These are phyloP conservation scores for Pseudopipra pipra DNA, from an alignment of 2,113 vertebrate genomes.

Conservation along the genomic window DNA sequence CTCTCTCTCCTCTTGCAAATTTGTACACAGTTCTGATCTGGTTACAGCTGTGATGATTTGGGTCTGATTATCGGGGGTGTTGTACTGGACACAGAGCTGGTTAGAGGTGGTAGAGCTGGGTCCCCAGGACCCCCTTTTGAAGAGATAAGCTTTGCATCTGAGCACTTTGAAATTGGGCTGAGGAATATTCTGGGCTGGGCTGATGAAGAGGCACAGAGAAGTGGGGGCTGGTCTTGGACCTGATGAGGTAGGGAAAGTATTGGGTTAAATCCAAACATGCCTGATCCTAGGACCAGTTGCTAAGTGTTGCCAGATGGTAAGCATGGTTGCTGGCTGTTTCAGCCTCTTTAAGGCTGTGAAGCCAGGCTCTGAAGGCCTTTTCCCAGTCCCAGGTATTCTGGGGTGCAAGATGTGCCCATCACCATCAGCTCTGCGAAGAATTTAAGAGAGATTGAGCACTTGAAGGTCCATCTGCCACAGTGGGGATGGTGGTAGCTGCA, in stretches of 20 bases:
- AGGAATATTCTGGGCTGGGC: neutral
- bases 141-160: neutral
- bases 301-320: neutral
- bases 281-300: neutral
- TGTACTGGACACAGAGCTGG: neutral
- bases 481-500: neutral
- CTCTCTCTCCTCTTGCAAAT: neutral
- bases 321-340: neutral
- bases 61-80: neutral
- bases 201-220: neutral
- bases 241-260: neutral
- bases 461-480: rapidly evolving
- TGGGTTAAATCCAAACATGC: neutral
- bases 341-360: neutral
- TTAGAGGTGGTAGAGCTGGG: neutral
- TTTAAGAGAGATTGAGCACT: neutral
- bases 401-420: neutral
- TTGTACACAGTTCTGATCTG: rapidly evolving
- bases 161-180: neutral
- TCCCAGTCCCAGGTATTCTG: neutral
- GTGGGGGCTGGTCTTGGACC: neutral
- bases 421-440: neutral
- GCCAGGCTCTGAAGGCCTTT: neutral
- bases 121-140: neutral
- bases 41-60: neutral